phyloP scores from a whole-genome alignment of 2,113 vertebrate genomes.

The Burhinus bistriatus region DNA sequence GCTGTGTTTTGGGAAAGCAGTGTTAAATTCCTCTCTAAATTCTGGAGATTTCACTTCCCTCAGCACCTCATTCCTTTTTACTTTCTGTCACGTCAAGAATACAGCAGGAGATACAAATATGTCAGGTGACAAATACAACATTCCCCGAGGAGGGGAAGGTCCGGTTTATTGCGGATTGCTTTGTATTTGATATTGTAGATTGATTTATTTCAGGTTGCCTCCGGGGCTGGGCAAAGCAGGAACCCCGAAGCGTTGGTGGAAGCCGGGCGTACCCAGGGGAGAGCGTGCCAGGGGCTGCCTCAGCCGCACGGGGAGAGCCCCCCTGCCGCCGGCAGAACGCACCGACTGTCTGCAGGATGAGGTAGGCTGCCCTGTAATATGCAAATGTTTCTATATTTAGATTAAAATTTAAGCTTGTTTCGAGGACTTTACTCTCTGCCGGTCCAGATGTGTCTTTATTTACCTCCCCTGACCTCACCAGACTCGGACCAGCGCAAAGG shows the following conservation, averaged over 20 bases:
- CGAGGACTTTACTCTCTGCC: neutral
- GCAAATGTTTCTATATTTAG: accelerated
- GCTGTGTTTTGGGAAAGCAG: neutral
- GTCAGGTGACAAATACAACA: neutral
- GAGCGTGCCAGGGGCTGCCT: neutral
- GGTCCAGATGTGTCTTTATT: accelerated
- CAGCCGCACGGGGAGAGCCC: too few relatives aligned
- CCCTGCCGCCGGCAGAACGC: accelerated
- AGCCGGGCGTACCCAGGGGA: accelerated
- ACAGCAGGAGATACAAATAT: neutral
- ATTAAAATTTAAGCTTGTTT: neutral
- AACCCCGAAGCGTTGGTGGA: neutral
- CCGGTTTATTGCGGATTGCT: neutral
- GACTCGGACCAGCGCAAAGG: accelerated
- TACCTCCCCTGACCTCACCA: neutral
- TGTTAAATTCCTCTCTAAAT: too few relatives aligned
- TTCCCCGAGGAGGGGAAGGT: neutral
- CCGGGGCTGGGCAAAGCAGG: too few relatives aligned
- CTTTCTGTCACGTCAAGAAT: neutral
- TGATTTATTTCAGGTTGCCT: neutral
- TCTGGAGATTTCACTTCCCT: neutral
- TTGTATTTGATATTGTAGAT: neutral
- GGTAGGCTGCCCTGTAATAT: accelerated
- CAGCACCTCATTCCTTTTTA: neutral
- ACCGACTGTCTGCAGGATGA: accelerated